Percentiles rank a stretch among this genome's conserved stretches.
Evolutionary conservation across 2,888 invertebrate species (phyloP).

Genomic region (Drosophila rellima): DNA sequence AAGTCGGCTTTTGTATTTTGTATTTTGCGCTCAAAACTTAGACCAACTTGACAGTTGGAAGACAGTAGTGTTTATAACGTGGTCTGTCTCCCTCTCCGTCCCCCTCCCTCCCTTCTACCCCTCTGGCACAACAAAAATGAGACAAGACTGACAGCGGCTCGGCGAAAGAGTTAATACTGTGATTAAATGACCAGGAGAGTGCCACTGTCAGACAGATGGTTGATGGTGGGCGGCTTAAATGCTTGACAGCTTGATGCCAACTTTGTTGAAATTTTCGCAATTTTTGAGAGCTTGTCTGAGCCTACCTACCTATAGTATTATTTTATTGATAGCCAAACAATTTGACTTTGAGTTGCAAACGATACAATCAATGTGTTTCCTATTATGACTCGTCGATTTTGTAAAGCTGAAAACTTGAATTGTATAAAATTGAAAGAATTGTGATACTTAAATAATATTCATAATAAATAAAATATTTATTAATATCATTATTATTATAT

Average conservation of each 20-base stretch:
- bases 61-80: conserved; percentile 80
- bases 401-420: background rate
- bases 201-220: conserved; percentile 73
- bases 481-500: no score
- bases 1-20: conserved; percentile 73
- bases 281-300: conserved; percentile 31
- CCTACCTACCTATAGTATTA: conserved; percentile 16
- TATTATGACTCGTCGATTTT: background rate
- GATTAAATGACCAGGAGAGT: conserved; percentile 79
- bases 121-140: conserved; percentile 48
- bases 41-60: conserved; percentile 78
- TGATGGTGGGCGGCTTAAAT: conserved; percentile 64
- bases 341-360: conserved; percentile 4
- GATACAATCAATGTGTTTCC: conserved; percentile 26
- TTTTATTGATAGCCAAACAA: conserved; percentile 31
- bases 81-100: conserved; percentile 17
- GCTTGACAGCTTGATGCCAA: conserved; percentile 61
- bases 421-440: background rate
- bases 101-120: conserved; percentile 3
- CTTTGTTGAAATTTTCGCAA: conserved; percentile 28
- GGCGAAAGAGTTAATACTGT: conserved; percentile 83
- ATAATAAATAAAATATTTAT: no score
- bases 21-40: conserved; percentile 80
- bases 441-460: no score
- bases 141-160: conserved; percentile 83